Percentiles rank a stretch among this genome's conserved stretches.
Conservation (phyloP, 2,797 vertebrate genomes). For the Otolemur crassicaudatus region DNA sequence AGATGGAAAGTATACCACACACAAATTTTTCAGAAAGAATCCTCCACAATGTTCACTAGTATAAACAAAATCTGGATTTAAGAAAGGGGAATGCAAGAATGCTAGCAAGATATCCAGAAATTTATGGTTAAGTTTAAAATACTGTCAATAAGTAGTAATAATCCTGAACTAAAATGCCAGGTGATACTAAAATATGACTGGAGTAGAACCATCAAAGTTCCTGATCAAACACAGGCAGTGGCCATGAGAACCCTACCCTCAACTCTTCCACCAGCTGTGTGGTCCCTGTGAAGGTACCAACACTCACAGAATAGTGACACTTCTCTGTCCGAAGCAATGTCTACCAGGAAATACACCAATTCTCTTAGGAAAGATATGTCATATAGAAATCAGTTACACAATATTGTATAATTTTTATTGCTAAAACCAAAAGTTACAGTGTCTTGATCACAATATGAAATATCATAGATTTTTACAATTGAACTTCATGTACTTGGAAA, state of each 20-base stretch:
- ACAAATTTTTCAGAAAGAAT: not conserved
- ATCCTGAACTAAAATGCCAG: not conserved
- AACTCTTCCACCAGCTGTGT: accelerated
- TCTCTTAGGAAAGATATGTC: not conserved
- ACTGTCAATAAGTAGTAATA: not conserved
- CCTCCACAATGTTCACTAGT: not conserved
- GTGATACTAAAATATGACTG: not conserved
- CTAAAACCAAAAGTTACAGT: not conserved
- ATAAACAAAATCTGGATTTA: not conserved
- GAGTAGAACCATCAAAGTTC: not conserved
- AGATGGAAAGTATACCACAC: not conserved
- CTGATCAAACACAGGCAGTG: too few relatives aligned
- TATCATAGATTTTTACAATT: not conserved
- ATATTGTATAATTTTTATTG: not conserved
- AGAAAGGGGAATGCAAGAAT: not conserved
- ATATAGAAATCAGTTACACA: not conserved
- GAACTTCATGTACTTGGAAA: not conserved
- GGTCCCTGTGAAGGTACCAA: not conserved
- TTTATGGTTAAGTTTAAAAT: not conserved
- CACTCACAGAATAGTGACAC: not conserved
- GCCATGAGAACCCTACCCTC: not conserved
- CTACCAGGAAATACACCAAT: not conserved
- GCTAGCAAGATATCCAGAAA: not conserved
- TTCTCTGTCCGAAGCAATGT: not conserved
- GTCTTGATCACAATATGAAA: not conserved